Evolutionary conservation across 2,888 invertebrate species (phyloP), one percentile per base, ranked within the genome.

Genomic region (Muschampia staudingeri): DNA sequence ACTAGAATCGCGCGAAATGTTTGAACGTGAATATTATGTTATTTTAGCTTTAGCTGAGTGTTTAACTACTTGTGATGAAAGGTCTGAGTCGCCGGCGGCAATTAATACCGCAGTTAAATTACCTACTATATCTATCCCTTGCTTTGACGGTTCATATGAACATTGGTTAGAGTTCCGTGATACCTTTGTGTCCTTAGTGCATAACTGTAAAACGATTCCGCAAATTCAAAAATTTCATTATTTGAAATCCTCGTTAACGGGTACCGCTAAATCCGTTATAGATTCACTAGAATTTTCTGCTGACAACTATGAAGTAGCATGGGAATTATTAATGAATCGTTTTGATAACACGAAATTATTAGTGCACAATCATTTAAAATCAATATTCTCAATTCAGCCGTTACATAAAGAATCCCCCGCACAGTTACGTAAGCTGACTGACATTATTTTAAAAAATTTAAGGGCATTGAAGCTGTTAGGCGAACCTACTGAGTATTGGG

Each of bases 81-180:
- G 69, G n/a, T 69, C 69, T 7, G 30, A 30, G 16, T 25, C 69
- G 34, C 34, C 30, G 16, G 8, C 69, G 16, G 30, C n/a, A n/a
- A 71, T 7, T 40, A 71, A 71, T 40, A 65, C 11, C 11, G 34
- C 42, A 1, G 25, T 82, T 48, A 82, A 78, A 65, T 52, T 82
- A 44, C 82, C 78, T 48, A 77, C 78, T 34, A 78, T 82, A 30
- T 65, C 83, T 34, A 30, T 83, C 19, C 83, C 81, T 70, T 42
- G 40, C 12, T 80, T 83, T 52, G 83, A 83, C 67, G 83, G 83
- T 40, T 78, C 75, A 61, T 81, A 70, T 78, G 78, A 81, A 30
- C 77, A 70, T 69, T 81, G 83, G 80, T 48, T 83, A 19, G 83
- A 83, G 65, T 83, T 81, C 61, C 67, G 81, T 14, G 81, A 81